Evolutionary conservation across 2,888 invertebrate species (phyloP).

Genomic region (Ceratothoa steindachneri): DNA sequence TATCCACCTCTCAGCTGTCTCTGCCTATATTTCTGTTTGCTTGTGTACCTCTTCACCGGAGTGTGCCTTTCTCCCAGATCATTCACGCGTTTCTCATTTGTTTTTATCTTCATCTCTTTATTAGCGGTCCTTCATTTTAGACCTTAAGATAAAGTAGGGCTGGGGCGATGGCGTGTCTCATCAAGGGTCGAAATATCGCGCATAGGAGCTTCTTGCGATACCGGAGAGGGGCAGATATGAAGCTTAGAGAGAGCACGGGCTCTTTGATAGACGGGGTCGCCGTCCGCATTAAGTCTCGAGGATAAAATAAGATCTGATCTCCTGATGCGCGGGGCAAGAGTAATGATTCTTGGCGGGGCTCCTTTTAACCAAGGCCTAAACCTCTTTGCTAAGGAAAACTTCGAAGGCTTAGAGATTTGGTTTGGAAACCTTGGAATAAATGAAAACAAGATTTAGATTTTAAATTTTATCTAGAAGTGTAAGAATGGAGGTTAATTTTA

Average conservation of each 20-base stretch:
- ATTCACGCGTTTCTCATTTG: not conserved
- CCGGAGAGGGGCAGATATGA: constrained; percentile 1
- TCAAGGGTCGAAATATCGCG: not conserved
- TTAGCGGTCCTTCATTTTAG: not conserved
- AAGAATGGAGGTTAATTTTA: no score
- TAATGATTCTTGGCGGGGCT: no score
- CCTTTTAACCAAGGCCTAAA: no score
- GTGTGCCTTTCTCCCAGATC: not conserved
- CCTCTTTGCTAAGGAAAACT: no score
- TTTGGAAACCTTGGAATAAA: no score
- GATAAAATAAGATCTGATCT: not conserved
- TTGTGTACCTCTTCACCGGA: not conserved
- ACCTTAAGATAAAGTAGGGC: not conserved
- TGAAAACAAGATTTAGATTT: no score
- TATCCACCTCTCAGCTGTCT: not conserved
- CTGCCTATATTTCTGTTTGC: not conserved
- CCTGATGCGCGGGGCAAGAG: no score
- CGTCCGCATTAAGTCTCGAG: not conserved
- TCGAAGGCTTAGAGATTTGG: no score
- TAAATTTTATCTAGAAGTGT: no score
- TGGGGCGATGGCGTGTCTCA: not conserved
- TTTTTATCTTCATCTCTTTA: not conserved
- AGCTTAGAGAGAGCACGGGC: not conserved
- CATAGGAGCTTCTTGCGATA: not conserved
- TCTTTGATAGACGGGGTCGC: not conserved